Evolutionary conservation across 1,140 invertebrate species (phyloP).

Genomic region (Drosophila simulans): DNA sequence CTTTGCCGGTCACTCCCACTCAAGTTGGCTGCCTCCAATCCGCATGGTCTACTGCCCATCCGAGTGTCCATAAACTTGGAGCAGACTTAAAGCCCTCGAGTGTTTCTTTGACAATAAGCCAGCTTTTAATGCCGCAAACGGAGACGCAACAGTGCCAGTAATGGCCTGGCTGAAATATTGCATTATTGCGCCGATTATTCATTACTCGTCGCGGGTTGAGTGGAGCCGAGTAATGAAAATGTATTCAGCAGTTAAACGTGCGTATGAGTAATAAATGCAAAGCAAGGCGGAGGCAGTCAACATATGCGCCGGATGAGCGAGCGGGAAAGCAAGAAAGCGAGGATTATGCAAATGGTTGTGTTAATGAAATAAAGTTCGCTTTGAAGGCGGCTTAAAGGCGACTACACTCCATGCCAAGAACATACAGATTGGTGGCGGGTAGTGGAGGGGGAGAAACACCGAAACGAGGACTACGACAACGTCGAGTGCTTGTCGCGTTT

Average conservation of each 20-base stretch:
- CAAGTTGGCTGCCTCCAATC: slow-evolving; percentile 2
- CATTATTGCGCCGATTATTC: slow-evolving; percentile 72
- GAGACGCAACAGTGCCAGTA: slow-evolving; percentile 18
- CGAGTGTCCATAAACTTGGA: slow-evolving; percentile 11
- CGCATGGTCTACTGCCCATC: slow-evolving; percentile 11
- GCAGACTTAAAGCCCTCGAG: slow-evolving; percentile 11
- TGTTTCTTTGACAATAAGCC: slow-evolving; percentile 15
- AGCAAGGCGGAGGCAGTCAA: slow-evolving; percentile 31
- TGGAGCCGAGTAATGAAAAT: slow-evolving; percentile 76
- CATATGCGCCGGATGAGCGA: slow-evolving; percentile 20
- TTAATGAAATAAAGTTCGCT: slow-evolving; percentile 81
- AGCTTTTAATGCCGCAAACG: slow-evolving; percentile 20
- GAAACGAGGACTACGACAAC: slow-evolving; percentile 39
- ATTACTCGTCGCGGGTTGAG: slow-evolving; percentile 64
- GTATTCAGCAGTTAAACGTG: slow-evolving; percentile 78
- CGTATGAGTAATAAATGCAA: slow-evolving; percentile 80
- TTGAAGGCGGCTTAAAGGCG: slow-evolving; percentile 67
- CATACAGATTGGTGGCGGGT: not conserved
- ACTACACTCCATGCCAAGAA: slow-evolving; percentile 18
- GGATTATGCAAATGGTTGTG: slow-evolving; percentile 76
- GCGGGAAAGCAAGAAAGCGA: slow-evolving; percentile 23
- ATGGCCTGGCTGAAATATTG: slow-evolving; percentile 41
- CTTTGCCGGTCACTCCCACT: not conserved
- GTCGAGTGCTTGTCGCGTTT: slow-evolving; percentile 75
- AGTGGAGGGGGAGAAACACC: not conserved